These are phyloP conservation scores for Caenorhabditis zanzibari DNA, from an alignment of 2,888 invertebrate species.

Conservation along the genomic window DNA sequence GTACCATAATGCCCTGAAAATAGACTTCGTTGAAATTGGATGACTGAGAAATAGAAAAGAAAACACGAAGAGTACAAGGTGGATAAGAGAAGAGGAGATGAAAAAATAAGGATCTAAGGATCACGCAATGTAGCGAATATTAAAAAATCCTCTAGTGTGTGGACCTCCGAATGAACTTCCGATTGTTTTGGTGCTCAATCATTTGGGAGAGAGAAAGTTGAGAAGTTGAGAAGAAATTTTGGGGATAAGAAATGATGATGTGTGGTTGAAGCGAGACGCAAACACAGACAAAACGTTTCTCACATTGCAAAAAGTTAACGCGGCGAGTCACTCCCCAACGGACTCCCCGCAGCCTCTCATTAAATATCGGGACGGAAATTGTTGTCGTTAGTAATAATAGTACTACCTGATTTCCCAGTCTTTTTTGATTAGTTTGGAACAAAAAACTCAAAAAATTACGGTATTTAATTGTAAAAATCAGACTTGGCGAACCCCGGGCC, in stretches of 20 bases:
- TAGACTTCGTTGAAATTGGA: neutral
- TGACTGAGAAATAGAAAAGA: neutral
- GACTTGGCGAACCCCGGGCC: no score
- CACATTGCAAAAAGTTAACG: constrained; percentile 64
- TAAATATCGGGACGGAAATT: constrained; percentile 41
- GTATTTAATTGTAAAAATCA: no score
- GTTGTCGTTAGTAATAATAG: constrained; percentile 15
- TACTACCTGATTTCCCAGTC: neutral
- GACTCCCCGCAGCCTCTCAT: constrained; percentile 43
- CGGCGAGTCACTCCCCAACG: constrained; percentile 41
- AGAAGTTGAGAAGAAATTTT: constrained; percentile 52
- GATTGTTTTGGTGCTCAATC: constrained; percentile 39
- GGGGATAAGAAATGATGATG: constrained; percentile 64
- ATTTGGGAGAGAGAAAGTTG: constrained; percentile 42
- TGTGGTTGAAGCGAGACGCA: constrained; percentile 60
- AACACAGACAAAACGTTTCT: constrained; percentile 63
- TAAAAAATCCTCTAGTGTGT: neutral
- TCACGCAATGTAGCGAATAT: constrained; percentile 20
- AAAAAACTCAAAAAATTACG: neutral
- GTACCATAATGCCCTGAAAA: constrained; percentile 50
- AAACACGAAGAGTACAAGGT: neutral
- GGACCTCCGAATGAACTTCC: constrained; percentile 31
- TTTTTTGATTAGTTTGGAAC: neutral
- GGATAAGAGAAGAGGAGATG: neutral
- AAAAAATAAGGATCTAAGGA: neutral